These are phyloP conservation scores for Trididemnum clinides DNA, from an alignment of 23 tunicate species.

Conservation along the genomic window DNA sequence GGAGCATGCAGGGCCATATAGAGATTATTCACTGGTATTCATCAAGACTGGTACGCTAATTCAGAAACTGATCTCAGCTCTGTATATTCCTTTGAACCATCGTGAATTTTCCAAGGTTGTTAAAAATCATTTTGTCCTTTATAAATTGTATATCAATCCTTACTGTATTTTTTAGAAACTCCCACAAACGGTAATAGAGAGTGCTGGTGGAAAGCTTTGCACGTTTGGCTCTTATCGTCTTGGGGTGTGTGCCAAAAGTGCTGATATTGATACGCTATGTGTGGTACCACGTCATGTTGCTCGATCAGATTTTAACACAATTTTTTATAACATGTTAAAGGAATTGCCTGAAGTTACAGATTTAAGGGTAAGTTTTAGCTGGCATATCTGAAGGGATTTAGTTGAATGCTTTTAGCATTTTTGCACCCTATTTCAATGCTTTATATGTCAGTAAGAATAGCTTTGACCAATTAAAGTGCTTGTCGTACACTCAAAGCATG, in stretches of 20 bases:
- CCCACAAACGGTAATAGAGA: slow-evolving; percentile 60
- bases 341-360: slow-evolving; percentile 70
- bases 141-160: too few species aligned
- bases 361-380: slow-evolving; percentile 54
- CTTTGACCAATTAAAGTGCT: too few species aligned
- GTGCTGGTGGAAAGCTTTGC: slow-evolving; percentile 86
- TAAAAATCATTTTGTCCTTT: too few species aligned
- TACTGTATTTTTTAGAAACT: slow-evolving; percentile 61
- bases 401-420: too few species aligned
- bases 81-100: too few species aligned
- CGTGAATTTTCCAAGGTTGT: too few species aligned
- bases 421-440: neutral
- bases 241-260: slow-evolving; percentile 89
- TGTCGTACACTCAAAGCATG: too few species aligned
- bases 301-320: slow-evolving; percentile 69
- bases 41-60: too few species aligned
- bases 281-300: slow-evolving; percentile 93
- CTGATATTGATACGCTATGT: slow-evolving; percentile 95
- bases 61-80: too few species aligned
- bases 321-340: slow-evolving; percentile 74
- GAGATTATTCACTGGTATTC: too few species aligned
- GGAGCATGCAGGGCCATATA: too few species aligned
- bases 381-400: too few species aligned
- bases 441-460: neutral
- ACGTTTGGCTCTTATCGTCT: slow-evolving; percentile 97